A percentile compares a stretch with the other conserved stretches of the same genome.
Evolutionary conservation across 2,797 vertebrate genomes (phyloP).

Genomic region (Lepus oiostolus): DNA sequence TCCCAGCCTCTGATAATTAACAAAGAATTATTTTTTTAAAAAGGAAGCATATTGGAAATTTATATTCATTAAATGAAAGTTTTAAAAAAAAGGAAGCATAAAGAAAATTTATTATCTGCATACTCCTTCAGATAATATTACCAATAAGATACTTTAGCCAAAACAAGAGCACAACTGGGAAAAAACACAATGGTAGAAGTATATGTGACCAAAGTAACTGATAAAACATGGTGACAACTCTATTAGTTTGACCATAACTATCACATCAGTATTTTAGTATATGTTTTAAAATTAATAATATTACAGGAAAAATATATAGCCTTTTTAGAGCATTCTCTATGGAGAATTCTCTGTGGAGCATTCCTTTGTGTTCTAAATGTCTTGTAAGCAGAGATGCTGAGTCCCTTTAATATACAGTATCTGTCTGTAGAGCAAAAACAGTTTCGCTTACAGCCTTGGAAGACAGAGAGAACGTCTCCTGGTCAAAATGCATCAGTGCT

Average conservation of each 20-base stretch:
- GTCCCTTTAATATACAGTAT: no score
- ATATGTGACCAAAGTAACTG: background rate
- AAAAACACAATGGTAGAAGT: background rate
- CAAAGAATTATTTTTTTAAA: background rate
- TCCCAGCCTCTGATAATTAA: no score
- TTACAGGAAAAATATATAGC: background rate
- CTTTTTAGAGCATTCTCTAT: background rate
- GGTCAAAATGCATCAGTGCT: background rate
- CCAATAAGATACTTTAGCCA: background rate
- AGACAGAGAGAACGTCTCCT: background rate
- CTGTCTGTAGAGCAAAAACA: background rate
- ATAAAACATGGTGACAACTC: background rate
- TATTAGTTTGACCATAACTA: slow-evolving; percentile 4
- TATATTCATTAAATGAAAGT: no score
- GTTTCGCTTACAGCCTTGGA: background rate
- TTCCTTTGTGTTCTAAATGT: background rate
- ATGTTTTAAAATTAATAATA: background rate
- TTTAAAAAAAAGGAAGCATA: background rate
- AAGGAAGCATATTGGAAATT: background rate
- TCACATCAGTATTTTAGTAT: background rate
- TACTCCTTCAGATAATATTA: background rate
- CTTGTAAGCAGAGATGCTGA: background rate
- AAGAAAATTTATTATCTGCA: background rate
- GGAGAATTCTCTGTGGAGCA: no score
- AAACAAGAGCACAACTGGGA: background rate